Evolutionary conservation across 2,797 vertebrate genomes (phyloP).

Genomic region (Coilia nasus): DNA sequence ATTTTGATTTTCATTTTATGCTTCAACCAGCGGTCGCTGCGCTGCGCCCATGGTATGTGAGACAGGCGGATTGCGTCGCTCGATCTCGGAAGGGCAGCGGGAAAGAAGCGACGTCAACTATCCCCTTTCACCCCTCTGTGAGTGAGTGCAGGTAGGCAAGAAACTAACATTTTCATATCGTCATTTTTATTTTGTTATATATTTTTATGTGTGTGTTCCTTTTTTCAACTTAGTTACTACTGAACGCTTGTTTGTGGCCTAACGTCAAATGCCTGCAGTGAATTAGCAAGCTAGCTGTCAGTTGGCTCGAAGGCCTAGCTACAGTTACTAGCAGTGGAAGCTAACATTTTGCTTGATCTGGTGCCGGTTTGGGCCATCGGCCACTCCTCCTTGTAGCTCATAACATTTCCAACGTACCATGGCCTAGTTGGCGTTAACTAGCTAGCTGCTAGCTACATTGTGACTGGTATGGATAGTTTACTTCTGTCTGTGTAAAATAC

Average conservation of each 20-base stretch:
- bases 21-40: slow-evolving; percentile 30
- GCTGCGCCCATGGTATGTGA: slow-evolving; percentile 77
- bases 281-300: background rate
- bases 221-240: background rate
- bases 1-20: background rate
- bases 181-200: background rate
- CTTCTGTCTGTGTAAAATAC: background rate
- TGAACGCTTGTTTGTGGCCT: background rate
- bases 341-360: background rate
- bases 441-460: background rate
- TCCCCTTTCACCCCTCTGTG: slow-evolving; percentile 52
- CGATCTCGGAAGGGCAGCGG: slow-evolving; percentile 80
- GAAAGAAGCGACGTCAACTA: slow-evolving; percentile 80
- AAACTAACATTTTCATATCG: background rate
- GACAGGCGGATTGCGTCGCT: slow-evolving; percentile 78
- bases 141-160: slow-evolving; percentile 70
- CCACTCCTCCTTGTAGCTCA: slow-evolving; percentile 24
- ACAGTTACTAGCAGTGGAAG: background rate
- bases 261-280: background rate
- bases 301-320: background rate
- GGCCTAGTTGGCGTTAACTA: background rate
- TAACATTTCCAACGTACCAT: background rate
- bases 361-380: background rate
- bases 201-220: background rate
- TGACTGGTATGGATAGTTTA: background rate